phyloP scores from a whole-genome alignment of 53 echinoderm and acorn worm species.

The Henricia sp. region DNA sequence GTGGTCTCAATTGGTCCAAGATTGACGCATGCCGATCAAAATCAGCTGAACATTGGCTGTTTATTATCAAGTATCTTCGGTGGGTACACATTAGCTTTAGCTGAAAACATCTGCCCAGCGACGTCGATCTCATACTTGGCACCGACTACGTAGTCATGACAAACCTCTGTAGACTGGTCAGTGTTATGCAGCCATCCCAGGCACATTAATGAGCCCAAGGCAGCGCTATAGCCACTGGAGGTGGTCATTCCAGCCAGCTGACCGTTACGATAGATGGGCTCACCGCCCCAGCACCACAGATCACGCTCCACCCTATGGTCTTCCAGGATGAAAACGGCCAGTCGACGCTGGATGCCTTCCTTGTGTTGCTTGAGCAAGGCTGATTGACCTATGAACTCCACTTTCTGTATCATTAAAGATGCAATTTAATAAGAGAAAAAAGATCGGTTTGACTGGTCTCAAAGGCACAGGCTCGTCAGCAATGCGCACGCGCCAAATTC shows the following conservation, averaged over 20 bases:
- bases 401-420: conserved; percentile 54
- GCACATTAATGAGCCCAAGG: conserved; percentile 79
- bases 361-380: conserved; percentile 82
- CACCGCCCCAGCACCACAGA: conserved; percentile 89
- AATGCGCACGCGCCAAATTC: too few species aligned
- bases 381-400: conserved; percentile 89
- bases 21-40: too few species aligned
- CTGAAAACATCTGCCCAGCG: conserved; percentile 69
- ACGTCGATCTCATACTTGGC: conserved; percentile 86
- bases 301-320: conserved; percentile 89
- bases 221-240: conserved; percentile 85
- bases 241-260: conserved; percentile 85
- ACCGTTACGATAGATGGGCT: conserved; percentile 92
- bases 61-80: conserved; percentile 68
- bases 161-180: conserved; percentile 66
- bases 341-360: conserved; percentile 75
- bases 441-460: background rate
- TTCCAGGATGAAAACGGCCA: conserved; percentile 82
- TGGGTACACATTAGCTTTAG: conserved; percentile 84
- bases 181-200: conserved; percentile 92
- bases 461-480: background rate
- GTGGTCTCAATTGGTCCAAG: too few species aligned
- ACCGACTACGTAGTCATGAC: conserved; percentile 77
- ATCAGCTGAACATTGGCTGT: conserved; percentile 71
- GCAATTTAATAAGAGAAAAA: background rate